Evolutionary conservation across 2,113 vertebrate genomes (phyloP).

Genomic region (Actinemys pallida): DNA sequence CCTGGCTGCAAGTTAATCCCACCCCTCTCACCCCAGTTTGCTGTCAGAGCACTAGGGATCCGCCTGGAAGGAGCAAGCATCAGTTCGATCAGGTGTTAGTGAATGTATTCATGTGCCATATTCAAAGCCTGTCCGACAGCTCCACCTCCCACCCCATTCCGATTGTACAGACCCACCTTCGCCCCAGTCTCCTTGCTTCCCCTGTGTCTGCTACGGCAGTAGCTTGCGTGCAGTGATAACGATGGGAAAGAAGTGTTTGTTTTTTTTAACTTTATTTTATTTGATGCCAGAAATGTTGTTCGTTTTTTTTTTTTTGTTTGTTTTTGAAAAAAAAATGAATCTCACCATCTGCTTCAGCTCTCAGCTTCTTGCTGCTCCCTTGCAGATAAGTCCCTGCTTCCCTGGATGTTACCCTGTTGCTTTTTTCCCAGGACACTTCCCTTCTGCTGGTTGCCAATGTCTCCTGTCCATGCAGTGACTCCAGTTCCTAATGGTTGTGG

Average conservation of each 20-base stretch:
- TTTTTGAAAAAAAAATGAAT: not conserved
- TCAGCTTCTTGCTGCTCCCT: not conserved
- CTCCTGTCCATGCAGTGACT: not conserved
- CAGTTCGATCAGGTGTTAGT: no score
- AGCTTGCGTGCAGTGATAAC: not conserved
- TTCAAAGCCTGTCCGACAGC: no score
- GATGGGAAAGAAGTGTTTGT: not conserved
- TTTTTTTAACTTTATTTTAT: not conserved
- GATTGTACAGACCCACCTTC: not conserved
- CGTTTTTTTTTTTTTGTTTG: not conserved
- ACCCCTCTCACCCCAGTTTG: not conserved
- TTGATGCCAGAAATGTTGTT: not conserved
- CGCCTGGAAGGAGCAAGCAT: no score
- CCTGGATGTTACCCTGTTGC: not conserved
- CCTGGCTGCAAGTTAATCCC: fast-evolving
- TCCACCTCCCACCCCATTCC: not conserved
- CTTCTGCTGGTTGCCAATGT: not conserved
- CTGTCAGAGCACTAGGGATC: no score
- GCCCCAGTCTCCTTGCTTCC: not conserved
- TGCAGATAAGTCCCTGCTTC: not conserved
- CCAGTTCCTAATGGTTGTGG: not conserved
- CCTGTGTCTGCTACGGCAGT: not conserved
- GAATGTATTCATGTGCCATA: no score
- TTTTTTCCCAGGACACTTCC: not conserved
- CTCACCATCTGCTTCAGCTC: not conserved